These are phyloP conservation scores for Apis cerana DNA, from an alignment of 1,140 invertebrate species.

Conservation along the genomic window DNA sequence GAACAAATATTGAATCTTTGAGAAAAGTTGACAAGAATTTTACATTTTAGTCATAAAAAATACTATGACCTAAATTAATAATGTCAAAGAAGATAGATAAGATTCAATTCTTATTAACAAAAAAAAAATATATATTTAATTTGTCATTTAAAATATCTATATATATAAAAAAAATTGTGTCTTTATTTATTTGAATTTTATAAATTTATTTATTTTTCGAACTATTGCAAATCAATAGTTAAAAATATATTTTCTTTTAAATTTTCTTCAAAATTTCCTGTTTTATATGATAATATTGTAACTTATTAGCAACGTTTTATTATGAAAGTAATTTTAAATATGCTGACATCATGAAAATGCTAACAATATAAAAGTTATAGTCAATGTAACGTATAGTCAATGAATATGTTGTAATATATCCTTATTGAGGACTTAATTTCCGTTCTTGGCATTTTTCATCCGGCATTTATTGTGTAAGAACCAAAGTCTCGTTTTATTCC, in stretches of 20 bases:
- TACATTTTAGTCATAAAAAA: background rate
- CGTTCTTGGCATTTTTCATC: conserved; percentile 9
- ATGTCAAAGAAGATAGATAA: too few relatives aligned
- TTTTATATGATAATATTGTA: background rate
- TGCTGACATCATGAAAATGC: background rate
- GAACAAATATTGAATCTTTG: background rate
- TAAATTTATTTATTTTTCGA: too few relatives aligned
- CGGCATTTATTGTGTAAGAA: background rate
- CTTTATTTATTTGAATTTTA: too few relatives aligned
- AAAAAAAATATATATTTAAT: background rate
- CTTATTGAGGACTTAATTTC: conserved; percentile 11
- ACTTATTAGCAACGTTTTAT: background rate
- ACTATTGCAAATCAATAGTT: background rate
- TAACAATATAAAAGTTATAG: background rate
- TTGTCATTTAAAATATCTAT: too few relatives aligned
- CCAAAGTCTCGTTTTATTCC: background rate
- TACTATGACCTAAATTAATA: background rate
- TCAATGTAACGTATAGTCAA: conserved; percentile 10
- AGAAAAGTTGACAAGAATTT: background rate
- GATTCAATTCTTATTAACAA: background rate
- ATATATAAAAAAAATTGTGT: too few relatives aligned
- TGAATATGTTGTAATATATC: background rate
- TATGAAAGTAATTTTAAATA: conserved; percentile 12
- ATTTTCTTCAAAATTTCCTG: background rate
- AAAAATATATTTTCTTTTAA: background rate